Base-by-base conservation (phyloP, 2,888 invertebrate genomes). In the Drosophila emarginata region DNA sequence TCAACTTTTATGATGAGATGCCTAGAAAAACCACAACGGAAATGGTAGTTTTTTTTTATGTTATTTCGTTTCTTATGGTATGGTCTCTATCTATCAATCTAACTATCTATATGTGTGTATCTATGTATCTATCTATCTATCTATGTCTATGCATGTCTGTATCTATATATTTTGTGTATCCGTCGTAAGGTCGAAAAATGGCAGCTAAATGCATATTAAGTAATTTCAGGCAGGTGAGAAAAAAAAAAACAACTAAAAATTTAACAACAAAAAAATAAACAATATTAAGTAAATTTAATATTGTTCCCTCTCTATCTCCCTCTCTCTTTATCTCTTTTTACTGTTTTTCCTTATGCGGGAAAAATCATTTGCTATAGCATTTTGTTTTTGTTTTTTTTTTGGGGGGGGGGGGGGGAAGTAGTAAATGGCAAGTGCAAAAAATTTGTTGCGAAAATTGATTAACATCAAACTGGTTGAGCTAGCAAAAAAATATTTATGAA, bases 401-500 rank as follows among this genome's bases (percentile, higher is more conserved):
- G 2, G 2, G 14, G 18, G 14, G 9, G 2, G 2, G 18, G 14
- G 15, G 53, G 14, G 9, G 53, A 6, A 53, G 37, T 61, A 59
- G 39, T 64, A 78, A 82, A 75, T 78, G 82, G 82, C 86, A 85
- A 82, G 82, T 82, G 85, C 82, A 82, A 85, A 82, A 80, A 80
- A 82, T 82, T 70, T 72, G 77, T 82, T 82, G 82, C 82, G 86
- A 85, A 85, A 82, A 82, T 85, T 85, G 79, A 84, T 79, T 81
- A 87, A 81, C 82, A 77, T 75, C 76, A 80, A 82, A 85, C 86
- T 77, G 86, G 85, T 82, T 80, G 61, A 66, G n/a, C 51, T 57
- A 62, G 64, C 39, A 71, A 67, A 45, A 45, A 21, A 21, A 45
- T 21, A 67, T 80, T 74, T 74, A 68, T 75, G 62, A 80, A 80